Evolutionary conservation across 2,113 vertebrate species (phyloP), one percentile per base, ranked within the genome.

Genomic region (Bos indicus): DNA sequence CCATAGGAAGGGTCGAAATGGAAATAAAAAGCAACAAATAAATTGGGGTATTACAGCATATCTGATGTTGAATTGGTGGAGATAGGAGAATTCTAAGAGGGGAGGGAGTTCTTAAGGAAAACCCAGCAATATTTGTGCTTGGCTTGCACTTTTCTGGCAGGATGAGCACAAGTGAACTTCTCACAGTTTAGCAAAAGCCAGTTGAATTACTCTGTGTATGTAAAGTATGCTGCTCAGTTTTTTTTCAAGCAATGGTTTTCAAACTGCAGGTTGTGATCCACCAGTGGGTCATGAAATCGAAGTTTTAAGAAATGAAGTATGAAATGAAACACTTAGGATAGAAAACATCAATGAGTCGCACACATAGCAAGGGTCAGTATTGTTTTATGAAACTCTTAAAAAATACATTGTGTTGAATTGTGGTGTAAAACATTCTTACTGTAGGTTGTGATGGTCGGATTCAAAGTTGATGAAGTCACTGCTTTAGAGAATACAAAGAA

Each of bases 241-340:
- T 54, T 86, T 91, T 93, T 56, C 19, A 95, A 54, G 64, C 33
- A 52, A 0, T 97, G 12, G 25, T 88, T 96, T 97, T 95, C 83
- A 81, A 21, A 95, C 40, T 90, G 10, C 4, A 94, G 48, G 23
- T 82, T 86, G 40, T 81, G 43, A 91, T 54, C 40, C 60, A 89
- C 17, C 91, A 62, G 46, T 74, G 10, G 40, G 80, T 92, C 17
- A 80, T 89, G 11, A 78, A 95, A 86, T 91, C 28, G n/a, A 46
- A 48, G 52, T 94, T 94, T 90, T 90, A 78, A 92, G 43, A 71
- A 92, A 59, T 90, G 48, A 90, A 96, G 74, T 90, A 48, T 17
- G 33, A 82, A 91, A n/a, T 89, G 40, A 82, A 83, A 82, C 54
- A 86, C 51, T 62, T 83, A 89, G 54, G 81, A 87, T 83, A 92